Evolutionary conservation across 1,140 invertebrate species (phyloP), one percentile per base, ranked within the genome.

Genomic region (Eupeodes corollae): DNA sequence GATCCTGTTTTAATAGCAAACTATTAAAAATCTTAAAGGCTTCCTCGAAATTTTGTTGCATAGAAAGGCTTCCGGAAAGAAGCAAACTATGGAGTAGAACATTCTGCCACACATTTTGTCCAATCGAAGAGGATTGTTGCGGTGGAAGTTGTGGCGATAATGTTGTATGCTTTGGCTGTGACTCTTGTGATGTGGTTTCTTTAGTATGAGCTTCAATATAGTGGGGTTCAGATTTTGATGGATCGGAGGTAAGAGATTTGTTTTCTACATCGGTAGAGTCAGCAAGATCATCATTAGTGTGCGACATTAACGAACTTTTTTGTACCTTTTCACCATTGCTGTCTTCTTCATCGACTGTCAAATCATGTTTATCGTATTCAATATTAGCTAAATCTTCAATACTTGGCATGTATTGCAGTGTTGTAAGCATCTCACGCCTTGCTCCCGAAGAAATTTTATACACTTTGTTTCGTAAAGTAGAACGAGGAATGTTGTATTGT

Each of bases 401-500:
- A 37, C 46, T 40, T n/a, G 38, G 10, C 41, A 80, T 56, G 58
- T 60, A 56, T 61, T 71, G 52, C 59, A 70, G 62, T 69, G 59
- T 55, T 69, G 69, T 63, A 49, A 71, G 71, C 56, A 69, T 76
- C 54, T 80, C 75, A 46, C 79, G 72, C 61, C 82, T 79, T 46
- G 75, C 70, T 59, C 82, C 84, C 69, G 82, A 73, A 32, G 85
- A 83, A 58, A 90, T 72, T 68, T 92, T 93, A 75, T 88, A 93
- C 57, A 88, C 82, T 75, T 97, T 97, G 73, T 96, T 96, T 37
- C 92, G 78, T 6, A 98, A 76, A 3, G 92, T 96, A 45, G 92
- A 95, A 45, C 93, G 77, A 5, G 93, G 93, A 63, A 97, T 94
- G 48, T 91, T 91, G 68, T 97, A 97, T 51, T 95, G 84, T 26